Conservation (phyloP, 2,113 vertebrate genomes). For the Hydrochoerus hydrochaeris region DNA sequence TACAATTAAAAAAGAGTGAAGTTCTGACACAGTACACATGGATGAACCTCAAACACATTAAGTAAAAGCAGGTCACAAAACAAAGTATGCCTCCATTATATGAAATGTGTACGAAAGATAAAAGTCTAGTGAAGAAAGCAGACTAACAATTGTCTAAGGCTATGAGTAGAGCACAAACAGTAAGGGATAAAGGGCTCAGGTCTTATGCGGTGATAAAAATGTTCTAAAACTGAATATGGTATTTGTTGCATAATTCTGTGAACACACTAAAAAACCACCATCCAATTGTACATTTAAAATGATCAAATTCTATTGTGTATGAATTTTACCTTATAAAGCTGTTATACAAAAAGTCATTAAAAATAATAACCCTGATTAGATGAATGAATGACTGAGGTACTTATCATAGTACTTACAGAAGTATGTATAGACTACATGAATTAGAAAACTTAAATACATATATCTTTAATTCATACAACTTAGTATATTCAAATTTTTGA, state of each 20-base stretch:
- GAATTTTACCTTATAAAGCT: conserved; percentile 6
- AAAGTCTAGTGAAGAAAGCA: not conserved
- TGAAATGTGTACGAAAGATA: not conserved
- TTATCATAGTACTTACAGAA: not conserved
- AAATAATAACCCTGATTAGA: not conserved
- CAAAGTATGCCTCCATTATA: not conserved
- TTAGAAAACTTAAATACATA: not conserved
- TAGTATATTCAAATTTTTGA: not conserved
- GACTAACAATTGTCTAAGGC: not conserved
- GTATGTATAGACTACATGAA: not conserved
- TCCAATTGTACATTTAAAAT: not conserved
- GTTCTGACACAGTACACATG: not conserved
- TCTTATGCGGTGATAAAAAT: not conserved
- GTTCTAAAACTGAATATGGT: not conserved
- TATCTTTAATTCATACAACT: not conserved
- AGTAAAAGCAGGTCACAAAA: not conserved
- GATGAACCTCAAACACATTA: not conserved
- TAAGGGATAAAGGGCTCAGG: not conserved
- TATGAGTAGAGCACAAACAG: not conserved
- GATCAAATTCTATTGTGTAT: not conserved
- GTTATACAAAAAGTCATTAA: not conserved
- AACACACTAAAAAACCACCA: not conserved
- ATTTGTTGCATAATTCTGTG: not conserved
- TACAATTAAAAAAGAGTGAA: not conserved
- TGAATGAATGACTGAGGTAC: not conserved